A percentile compares a stretch with the other conserved stretches of the same genome.
Evolutionary conservation across 2,888 invertebrate genomes (phyloP).

Genomic region (Eurytoma californica): DNA sequence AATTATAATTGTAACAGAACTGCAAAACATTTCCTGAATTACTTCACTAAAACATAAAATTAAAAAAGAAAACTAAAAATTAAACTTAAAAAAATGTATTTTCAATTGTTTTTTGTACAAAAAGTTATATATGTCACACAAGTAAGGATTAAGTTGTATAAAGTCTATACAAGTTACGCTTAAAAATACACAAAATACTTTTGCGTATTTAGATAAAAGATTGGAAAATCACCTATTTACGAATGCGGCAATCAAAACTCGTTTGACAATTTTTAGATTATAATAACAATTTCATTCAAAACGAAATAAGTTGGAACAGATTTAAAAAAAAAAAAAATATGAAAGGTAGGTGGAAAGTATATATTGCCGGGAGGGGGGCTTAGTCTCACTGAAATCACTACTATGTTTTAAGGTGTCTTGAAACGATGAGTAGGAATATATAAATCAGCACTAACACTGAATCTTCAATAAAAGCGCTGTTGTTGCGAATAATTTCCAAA

Average conservation of each 20-base stretch:
- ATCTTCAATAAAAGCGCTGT: conserved; percentile 69
- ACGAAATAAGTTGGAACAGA: conserved; percentile 6
- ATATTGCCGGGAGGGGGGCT: too few relatives aligned
- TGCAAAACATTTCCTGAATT: too few relatives aligned
- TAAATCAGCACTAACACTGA: conserved; percentile 12
- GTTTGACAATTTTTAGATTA: conserved; percentile 16
- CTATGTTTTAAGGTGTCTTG: background rate
- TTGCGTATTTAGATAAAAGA: conserved; percentile 36
- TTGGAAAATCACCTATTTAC: conserved; percentile 14
- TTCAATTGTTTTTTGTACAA: conserved; percentile 53
- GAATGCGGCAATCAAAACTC: background rate
- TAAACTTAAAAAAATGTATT: conserved; percentile 51
- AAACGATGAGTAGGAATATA: conserved; percentile 19
- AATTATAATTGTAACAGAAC: too few relatives aligned
- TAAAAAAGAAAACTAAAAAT: conserved; percentile 23
- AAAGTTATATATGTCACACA: conserved; percentile 41
- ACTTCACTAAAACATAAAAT: background rate
- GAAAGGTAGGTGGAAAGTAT: background rate
- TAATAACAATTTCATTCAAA: conserved; percentile 21
- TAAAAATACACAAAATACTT: conserved; percentile 29
- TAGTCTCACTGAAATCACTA: conserved; percentile 7
- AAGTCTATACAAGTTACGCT: conserved; percentile 35
- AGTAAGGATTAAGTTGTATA: conserved; percentile 25
- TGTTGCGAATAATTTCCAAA: conserved; percentile 70
- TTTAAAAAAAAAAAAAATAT: conserved; percentile 6